phyloP scores from a whole-genome alignment of 2,113 vertebrate genomes.

The Gallinago undulata region DNA sequence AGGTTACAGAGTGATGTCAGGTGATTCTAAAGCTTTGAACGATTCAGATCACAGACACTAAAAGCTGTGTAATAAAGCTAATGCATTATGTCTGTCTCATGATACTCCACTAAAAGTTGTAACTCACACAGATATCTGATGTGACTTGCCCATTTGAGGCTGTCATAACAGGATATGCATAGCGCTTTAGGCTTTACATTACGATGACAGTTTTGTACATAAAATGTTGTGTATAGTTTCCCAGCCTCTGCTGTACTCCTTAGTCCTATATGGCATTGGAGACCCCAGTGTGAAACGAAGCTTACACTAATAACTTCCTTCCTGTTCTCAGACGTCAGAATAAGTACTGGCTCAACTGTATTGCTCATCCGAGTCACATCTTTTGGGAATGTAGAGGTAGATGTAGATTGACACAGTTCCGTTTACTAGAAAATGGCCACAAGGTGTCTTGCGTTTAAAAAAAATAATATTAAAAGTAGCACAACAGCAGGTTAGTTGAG shows the following conservation, averaged over 20 bases:
- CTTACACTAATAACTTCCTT: rapidly evolving
- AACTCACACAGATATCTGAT: rapidly evolving
- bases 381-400: background rate
- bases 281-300: background rate
- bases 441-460: background rate
- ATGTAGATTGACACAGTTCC: rapidly evolving
- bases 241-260: background rate
- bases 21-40: background rate
- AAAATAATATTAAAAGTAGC: too few relatives aligned
- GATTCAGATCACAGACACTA: rapidly evolving
- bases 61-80: rapidly evolving
- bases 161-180: rapidly evolving
- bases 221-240: rapidly evolving
- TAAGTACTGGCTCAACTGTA: rapidly evolving
- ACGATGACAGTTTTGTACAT: rapidly evolving
- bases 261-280: background rate
- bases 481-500: rapidly evolving
- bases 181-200: rapidly evolving
- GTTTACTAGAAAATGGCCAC: background rate
- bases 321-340: rapidly evolving
- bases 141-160: background rate
- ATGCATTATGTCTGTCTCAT: too few relatives aligned
- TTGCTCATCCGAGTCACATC: background rate
- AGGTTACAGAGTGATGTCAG: background rate
- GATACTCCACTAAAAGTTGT: rapidly evolving